A percentile compares a stretch with the other conserved stretches of the same genome.
phyloP scores from a whole-genome alignment of 2,797 vertebrate species.

The Poecile montanus region DNA sequence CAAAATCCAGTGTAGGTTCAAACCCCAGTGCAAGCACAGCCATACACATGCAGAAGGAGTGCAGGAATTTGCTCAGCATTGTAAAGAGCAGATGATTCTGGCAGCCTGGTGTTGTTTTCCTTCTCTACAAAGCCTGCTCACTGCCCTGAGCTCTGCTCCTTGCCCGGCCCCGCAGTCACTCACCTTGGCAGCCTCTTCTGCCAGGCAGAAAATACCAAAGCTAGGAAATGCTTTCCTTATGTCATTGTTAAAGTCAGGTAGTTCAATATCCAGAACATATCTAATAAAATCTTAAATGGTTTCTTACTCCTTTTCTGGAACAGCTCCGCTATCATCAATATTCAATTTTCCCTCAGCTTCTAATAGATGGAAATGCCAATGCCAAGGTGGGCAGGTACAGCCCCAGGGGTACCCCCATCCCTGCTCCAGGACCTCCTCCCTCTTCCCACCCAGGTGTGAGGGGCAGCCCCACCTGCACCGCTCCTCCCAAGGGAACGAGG shows the following conservation, averaged over 20 bases:
- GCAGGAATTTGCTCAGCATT: not conserved
- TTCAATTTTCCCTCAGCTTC: not conserved
- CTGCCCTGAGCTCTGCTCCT: not conserved
- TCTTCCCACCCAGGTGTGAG: not conserved
- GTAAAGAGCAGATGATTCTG: not conserved
- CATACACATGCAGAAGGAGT: not conserved
- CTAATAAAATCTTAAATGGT: not conserved
- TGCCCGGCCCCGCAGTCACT: too few species aligned
- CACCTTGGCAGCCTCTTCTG: not conserved
- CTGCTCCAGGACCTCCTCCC: too few species aligned
- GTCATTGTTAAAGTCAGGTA: not conserved
- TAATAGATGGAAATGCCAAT: conserved; percentile 25
- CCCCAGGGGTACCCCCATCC: not conserved
- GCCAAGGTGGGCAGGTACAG: fast-evolving
- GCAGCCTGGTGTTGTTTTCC: not conserved
- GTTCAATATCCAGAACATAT: not conserved
- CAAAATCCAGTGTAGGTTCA: not conserved
- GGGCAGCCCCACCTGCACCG: not conserved
- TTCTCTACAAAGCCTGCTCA: not conserved
- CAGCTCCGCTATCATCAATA: not conserved
- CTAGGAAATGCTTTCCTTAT: not conserved
- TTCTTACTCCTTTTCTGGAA: not conserved
- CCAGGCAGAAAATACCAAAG: not conserved
- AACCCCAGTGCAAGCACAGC: not conserved
- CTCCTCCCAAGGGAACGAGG: not conserved